These are phyloP conservation scores for Daubentonia madagascariensis DNA, from an alignment of 2,113 vertebrate genomes.

Conservation along the genomic window DNA sequence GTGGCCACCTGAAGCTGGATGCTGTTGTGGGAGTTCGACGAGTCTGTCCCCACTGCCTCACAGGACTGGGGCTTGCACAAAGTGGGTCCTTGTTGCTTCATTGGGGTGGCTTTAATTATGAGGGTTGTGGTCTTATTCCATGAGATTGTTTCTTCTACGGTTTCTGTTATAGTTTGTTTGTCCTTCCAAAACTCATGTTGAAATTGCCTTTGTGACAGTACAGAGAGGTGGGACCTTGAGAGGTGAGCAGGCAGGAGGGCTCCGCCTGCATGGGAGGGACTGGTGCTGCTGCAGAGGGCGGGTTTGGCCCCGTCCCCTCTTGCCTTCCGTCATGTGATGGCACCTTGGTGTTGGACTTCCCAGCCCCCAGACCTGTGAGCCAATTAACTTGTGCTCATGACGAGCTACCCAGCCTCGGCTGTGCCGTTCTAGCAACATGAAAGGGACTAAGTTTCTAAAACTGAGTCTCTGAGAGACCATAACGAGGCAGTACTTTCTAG, in stretches of 20 bases:
- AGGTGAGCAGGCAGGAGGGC: neutral
- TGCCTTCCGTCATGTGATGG: neutral
- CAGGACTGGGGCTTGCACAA: too few species aligned
- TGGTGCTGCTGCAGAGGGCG: neutral
- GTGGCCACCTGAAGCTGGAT: too few species aligned
- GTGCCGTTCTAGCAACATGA: too few species aligned
- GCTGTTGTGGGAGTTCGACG: too few species aligned
- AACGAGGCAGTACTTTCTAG: neutral
- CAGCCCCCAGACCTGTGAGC: neutral
- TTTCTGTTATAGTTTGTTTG: neutral
- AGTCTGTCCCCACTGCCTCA: too few species aligned
- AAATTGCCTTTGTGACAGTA: neutral
- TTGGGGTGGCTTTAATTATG: too few species aligned
- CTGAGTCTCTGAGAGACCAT: neutral
- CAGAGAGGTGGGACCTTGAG: neutral
- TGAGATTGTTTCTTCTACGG: neutral
- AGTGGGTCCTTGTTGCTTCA: too few species aligned
- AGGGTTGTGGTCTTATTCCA: too few species aligned
- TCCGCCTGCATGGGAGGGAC: neutral
- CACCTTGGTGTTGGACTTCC: neutral
- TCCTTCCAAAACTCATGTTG: neutral
- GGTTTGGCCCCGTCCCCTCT: neutral
- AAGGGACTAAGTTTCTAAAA: too few species aligned
- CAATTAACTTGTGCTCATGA: fast-evolving
- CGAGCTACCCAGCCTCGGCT: fast-evolving